Evolutionary conservation across 2,797 vertebrate genomes (phyloP).

Genomic region (Crotalus adamanteus): DNA sequence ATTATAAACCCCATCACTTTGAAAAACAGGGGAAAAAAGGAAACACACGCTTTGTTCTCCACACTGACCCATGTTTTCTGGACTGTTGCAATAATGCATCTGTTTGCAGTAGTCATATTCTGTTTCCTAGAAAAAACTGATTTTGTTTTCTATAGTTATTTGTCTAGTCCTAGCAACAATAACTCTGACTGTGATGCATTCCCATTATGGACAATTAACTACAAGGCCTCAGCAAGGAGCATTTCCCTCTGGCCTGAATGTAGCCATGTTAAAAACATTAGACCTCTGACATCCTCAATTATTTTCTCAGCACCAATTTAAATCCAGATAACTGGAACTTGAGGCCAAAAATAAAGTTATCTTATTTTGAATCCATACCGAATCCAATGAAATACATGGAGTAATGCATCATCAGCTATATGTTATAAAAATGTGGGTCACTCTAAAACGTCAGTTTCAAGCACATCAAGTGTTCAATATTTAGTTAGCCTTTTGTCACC

Average conservation of each 20-base stretch:
- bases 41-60: not conserved
- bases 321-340: constrained; percentile 3
- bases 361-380: not conserved
- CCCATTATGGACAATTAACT: constrained; percentile 11
- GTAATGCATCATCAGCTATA: not conserved
- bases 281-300: constrained; percentile 16
- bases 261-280: constrained; percentile 26
- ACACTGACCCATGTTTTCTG: not conserved
- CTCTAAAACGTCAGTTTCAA: not conserved
- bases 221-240: not conserved
- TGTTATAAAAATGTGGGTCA: not conserved
- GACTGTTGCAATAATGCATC: not conserved
- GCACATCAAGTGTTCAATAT: not conserved
- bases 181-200: not conserved
- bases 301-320: constrained; percentile 39
- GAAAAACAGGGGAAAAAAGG: not conserved
- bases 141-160: not conserved
- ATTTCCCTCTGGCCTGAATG: constrained; percentile 28
- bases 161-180: constrained; percentile 18
- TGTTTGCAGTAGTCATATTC: not conserved
- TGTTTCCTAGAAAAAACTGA: not conserved
- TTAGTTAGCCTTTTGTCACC: not conserved
- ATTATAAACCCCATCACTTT: not conserved
- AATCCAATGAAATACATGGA: not conserved
- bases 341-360: not conserved